Base-by-base conservation (phyloP, 2,113 vertebrate species). In the Ceyx melanurus region DNA sequence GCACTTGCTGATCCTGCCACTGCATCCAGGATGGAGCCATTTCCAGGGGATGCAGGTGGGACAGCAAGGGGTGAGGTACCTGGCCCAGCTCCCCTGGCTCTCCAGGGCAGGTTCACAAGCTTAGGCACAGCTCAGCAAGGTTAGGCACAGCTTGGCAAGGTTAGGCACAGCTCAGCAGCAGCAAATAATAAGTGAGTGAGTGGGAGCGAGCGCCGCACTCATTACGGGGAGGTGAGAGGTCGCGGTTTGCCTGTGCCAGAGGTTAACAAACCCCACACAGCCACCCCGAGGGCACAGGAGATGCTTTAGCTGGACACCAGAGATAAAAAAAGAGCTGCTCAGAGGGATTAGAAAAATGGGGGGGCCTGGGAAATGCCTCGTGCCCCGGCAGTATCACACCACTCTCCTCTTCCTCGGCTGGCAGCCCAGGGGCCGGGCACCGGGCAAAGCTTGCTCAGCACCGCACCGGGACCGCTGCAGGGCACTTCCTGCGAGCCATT, bases 401-500 rank as follows among this genome's bases (percentile, higher is more conserved):
- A n/a, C 0, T 0, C 2, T 75, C 75, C 67, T 88, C 68, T 46
- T 85, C 83, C 79, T 70, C 3, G 3, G 25, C 77, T 26, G 15
- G 77, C 56, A 45, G 26, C 57, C 56, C 64, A 15, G 50, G 64
- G 43, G 40, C 46, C 3, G 5, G 1, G 31, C 12, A 2, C 17
- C 0, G 10, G 81, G 91, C 81, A 35, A 15, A 64, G 91, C 89
- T 84, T 5, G 1, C 70, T 46, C 23, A 0, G 7, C 26, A 2
- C 51, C 4, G 5, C 26, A 2, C 46, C 4, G 2, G 66, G 26
- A 73, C 19, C 0, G 78, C 96, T 57, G 51, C 79, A 20, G 94
- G 96, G 92, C 92, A 88, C 86, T 81, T 95, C 92, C 94, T 93
- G 92, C 18, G 7, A 94, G 93, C 90, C 86, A 82, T 82, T 90